Conservation (phyloP, 2,797 vertebrate species). For the Myoxocephalus aenaeus region DNA sequence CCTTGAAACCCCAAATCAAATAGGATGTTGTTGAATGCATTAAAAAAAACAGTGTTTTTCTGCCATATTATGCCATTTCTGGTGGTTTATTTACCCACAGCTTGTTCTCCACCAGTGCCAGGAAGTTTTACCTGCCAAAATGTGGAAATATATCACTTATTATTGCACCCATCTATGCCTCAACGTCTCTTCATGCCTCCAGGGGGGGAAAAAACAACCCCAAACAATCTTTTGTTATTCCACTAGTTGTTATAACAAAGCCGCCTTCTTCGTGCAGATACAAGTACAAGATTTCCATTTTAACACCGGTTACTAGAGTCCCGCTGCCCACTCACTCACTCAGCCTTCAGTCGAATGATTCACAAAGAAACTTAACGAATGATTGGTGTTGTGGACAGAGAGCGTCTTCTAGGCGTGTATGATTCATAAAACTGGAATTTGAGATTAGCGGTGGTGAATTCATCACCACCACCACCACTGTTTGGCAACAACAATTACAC, state of each 20-base stretch:
- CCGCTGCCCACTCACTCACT: not conserved
- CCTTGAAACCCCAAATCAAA: not conserved
- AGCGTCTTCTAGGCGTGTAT: not conserved
- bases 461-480: not conserved
- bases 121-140: not conserved
- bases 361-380: not conserved
- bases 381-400: not conserved
- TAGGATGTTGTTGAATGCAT: not conserved
- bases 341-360: constrained; percentile 3
- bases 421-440: not conserved
- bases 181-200: not conserved
- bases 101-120: no score
- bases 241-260: not conserved
- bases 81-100: not conserved
- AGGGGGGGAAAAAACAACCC: no score
- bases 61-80: not conserved
- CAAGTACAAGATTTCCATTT: not conserved
- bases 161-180: not conserved
- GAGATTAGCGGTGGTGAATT: no score
- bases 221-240: not conserved
- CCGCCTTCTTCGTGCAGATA: not conserved
- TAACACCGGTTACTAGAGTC: not conserved
- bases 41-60: no score
- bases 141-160: not conserved
- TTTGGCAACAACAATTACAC: not conserved